Conservation (phyloP, 2,113 vertebrate species). For the Rhynchomys soricoides region DNA sequence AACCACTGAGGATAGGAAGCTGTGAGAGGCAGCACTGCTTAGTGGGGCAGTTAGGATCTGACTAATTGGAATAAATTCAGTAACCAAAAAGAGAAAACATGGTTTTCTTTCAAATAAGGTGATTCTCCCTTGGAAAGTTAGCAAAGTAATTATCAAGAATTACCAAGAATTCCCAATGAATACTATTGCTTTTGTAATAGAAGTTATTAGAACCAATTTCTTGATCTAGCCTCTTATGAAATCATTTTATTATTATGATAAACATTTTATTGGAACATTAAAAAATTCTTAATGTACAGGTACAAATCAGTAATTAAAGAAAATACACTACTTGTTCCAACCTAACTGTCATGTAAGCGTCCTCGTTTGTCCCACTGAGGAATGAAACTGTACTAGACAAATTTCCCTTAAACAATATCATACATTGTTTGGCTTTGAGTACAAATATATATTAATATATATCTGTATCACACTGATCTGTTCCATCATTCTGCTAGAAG, state of each 20-base stretch:
- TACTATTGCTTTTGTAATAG: constrained; percentile 50
- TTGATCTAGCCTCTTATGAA: background rate
- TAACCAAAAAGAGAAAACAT: constrained; percentile 45
- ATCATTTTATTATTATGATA: constrained; percentile 27
- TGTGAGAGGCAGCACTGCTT: constrained; percentile 22
- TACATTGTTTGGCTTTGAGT: background rate
- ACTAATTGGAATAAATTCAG: constrained; percentile 52
- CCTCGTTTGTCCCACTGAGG: background rate
- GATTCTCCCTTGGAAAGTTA: constrained; percentile 54
- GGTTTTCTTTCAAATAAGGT: constrained; percentile 51
- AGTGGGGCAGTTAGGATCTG: constrained; percentile 47
- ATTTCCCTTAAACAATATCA: background rate
- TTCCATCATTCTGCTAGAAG: background rate
- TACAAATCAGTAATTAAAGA: constrained; percentile 28
- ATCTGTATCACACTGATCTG: background rate
- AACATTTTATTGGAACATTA: constrained; percentile 18
- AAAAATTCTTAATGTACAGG: constrained; percentile 38
- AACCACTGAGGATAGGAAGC: constrained; percentile 12
- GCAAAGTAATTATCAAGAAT: constrained; percentile 39
- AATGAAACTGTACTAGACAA: constrained; percentile 11
- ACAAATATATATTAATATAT: background rate
- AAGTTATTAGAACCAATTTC: constrained; percentile 39
- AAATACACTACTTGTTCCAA: background rate
- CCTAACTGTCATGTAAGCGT: background rate
- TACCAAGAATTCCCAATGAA: background rate